These are phyloP conservation scores for Hirundo rustica DNA, from an alignment of 2,797 vertebrate species.

Conservation along the genomic window DNA sequence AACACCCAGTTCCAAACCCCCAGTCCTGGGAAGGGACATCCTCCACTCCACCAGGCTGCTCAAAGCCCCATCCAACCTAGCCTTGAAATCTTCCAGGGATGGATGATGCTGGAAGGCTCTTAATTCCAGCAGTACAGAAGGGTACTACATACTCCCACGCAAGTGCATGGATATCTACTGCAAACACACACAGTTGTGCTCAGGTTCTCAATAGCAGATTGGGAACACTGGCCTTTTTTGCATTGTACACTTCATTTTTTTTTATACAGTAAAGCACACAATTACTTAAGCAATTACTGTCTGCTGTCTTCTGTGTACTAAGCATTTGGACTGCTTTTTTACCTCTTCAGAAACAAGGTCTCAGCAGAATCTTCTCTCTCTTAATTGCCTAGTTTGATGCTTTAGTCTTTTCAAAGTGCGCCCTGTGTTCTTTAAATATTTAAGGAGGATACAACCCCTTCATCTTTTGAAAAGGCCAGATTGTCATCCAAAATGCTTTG, in stretches of 20 bases:
- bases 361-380: slow-evolving; percentile 36
- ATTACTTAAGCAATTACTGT: slow-evolving; percentile 37
- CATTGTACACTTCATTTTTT: background rate
- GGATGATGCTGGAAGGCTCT: background rate
- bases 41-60: background rate
- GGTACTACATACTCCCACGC: background rate
- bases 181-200: background rate
- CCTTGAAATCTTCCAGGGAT: background rate
- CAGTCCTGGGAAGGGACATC: background rate
- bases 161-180: background rate
- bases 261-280: background rate
- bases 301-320: background rate
- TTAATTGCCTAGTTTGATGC: slow-evolving; percentile 30
- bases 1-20: background rate
- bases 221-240: background rate
- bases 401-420: slow-evolving; percentile 24
- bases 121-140: background rate
- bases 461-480: slow-evolving; percentile 19
- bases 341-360: slow-evolving; percentile 6
- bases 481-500: background rate
- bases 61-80: background rate
- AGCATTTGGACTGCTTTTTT: background rate
- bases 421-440: slow-evolving; percentile 50
- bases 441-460: slow-evolving; percentile 5
- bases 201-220: background rate